Evolutionary conservation across 1,140 invertebrate genomes (phyloP), one percentile per base, ranked within the genome.

Genomic region (Papilio machaon): DNA sequence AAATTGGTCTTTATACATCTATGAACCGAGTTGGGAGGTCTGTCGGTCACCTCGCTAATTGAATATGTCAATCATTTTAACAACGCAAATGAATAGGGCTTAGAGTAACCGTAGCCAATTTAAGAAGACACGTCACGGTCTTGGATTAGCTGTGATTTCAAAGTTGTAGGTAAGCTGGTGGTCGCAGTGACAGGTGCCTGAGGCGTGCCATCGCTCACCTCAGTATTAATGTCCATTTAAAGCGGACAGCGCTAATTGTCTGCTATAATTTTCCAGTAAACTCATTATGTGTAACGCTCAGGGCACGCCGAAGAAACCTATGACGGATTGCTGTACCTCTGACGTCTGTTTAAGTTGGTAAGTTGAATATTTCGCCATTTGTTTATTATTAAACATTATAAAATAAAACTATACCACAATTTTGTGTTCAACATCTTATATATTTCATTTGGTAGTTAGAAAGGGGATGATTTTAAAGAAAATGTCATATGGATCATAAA

Each of bases 51-150:
- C 91, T 91, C 85, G 88, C 93, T 95, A 95, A 95, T 95, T 95
- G 94, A 95, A 95, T 91, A 90, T 95, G 94, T 94, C 94, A 95
- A 95, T 95, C 94, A 95, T 94, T 93, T 94, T 94, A 94, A 95
- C 92, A 94, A 95, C 91, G 91, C 89, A 95, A 95, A 95, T 95
- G 92, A 94, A 94, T 93, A 91, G 91, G 90, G 90, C 90, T 91
- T 88, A 91, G 88, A 88, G 89, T 84, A 89, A 88, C 82, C 82
- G 80, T 83, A 87, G 76, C 92, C 90, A 92, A 82, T 85, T 79
- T 88, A 89, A n/a, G 64, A 77, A 86, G 90, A 91, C 60, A 90
- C 86, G 78, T 85, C 80, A 81, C 47, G 77, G 82, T 76, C 83
- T 80, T 85, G 82, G 84, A 84, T 88, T 82, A 79, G 83, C 79